Percentiles rank a stretch among this genome's conserved stretches.
Evolutionary conservation across 2,888 invertebrate species (phyloP).

Genomic region (Drosophila setosimentum): DNA sequence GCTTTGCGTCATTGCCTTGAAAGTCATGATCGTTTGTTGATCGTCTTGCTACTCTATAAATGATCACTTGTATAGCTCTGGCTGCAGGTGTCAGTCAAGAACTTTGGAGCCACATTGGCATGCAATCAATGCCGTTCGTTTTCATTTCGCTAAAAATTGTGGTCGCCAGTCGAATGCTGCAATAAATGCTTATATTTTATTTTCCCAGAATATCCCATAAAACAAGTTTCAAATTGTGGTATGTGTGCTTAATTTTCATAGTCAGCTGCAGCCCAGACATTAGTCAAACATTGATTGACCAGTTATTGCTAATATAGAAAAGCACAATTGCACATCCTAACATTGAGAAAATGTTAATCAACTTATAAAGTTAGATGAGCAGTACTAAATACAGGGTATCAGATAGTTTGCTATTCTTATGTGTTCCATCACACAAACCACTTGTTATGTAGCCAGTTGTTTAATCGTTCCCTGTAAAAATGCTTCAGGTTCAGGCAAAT

Average conservation of each 20-base stretch:
- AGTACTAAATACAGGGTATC: slow-evolving; percentile 33
- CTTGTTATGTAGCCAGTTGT: slow-evolving; percentile 53
- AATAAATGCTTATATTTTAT: slow-evolving; percentile 44
- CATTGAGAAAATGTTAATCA: background rate
- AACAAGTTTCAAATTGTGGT: slow-evolving; percentile 4
- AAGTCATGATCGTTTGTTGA: slow-evolving; percentile 75
- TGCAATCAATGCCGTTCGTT: slow-evolving; percentile 83
- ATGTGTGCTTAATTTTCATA: background rate
- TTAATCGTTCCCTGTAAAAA: slow-evolving; percentile 64
- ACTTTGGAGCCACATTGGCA: slow-evolving; percentile 83
- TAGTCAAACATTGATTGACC: background rate
- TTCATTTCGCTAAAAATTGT: slow-evolving; percentile 73
- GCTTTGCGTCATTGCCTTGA: slow-evolving; percentile 77
- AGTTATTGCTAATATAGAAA: background rate
- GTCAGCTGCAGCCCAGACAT: background rate
- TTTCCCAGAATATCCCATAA: slow-evolving; percentile 26
- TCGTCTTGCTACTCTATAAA: slow-evolving; percentile 81
- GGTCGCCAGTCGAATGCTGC: slow-evolving; percentile 51
- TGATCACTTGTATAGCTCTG: slow-evolving; percentile 64
- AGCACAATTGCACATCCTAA: background rate
- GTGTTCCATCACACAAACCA: slow-evolving; percentile 12
- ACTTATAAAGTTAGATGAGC: background rate
- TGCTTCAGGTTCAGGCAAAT: slow-evolving; percentile 46
- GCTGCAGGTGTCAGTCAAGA: slow-evolving; percentile 79
- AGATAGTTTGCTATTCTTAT: slow-evolving; percentile 8